These are phyloP conservation scores for Ylistrum balloti DNA, from an alignment of 1,140 invertebrate species.

Conservation along the genomic window DNA sequence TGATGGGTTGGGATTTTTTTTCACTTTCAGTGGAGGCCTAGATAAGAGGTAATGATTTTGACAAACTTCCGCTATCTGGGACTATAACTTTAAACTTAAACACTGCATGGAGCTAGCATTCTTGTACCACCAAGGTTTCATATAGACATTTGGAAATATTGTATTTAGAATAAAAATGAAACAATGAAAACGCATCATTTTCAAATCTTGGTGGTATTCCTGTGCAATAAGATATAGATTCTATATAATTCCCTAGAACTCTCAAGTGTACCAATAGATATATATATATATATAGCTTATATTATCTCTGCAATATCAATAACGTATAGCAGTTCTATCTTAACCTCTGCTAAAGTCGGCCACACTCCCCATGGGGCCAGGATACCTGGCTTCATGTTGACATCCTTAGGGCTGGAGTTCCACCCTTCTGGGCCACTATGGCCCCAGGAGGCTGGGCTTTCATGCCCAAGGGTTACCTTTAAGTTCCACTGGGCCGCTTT, in stretches of 20 bases:
- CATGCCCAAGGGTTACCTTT: no score
- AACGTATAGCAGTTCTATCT: neutral
- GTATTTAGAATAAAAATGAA: neutral
- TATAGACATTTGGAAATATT: neutral
- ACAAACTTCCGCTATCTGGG: neutral
- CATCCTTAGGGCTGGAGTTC: neutral
- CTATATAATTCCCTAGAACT: neutral
- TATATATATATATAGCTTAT: neutral
- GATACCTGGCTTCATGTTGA: neutral
- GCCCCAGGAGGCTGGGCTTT: neutral
- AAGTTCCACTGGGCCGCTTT: neutral
- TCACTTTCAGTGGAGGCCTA: neutral
- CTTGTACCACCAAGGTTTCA: neutral
- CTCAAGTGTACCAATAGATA: neutral
- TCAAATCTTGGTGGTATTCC: neutral
- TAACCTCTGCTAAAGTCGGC: neutral
- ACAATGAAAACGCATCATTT: neutral
- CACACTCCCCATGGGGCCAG: neutral
- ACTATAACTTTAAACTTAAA: neutral
- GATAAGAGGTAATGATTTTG: neutral
- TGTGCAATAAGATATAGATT: neutral
- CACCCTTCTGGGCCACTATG: neutral
- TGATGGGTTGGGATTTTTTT: neutral
- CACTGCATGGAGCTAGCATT: conserved; percentile 16
- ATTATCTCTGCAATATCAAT: neutral